Evolutionary conservation across 2,888 invertebrate species (phyloP).

Genomic region (Aporophyla lueneburgensis): DNA sequence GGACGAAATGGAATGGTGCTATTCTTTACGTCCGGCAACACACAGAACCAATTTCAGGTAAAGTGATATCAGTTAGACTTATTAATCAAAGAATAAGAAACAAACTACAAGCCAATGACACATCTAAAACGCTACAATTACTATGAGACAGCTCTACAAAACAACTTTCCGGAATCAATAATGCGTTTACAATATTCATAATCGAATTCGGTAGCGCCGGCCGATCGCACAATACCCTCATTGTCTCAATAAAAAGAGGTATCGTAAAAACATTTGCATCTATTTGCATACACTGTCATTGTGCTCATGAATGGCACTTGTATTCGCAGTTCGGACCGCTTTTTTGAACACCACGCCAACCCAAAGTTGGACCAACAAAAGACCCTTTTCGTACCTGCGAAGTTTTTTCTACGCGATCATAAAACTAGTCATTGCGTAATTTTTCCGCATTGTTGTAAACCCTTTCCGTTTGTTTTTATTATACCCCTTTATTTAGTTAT

Average conservation of each 20-base stretch:
- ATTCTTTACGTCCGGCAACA: too few relatives aligned
- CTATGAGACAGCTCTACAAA: slow-evolving; percentile 13
- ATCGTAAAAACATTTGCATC: slow-evolving; percentile 83
- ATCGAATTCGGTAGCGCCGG: slow-evolving; percentile 82
- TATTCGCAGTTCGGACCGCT: slow-evolving; percentile 75
- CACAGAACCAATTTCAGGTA: too few relatives aligned
- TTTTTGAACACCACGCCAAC: slow-evolving; percentile 63
- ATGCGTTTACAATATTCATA: slow-evolving; percentile 80
- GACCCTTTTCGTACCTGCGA: slow-evolving; percentile 86
- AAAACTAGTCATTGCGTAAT: slow-evolving; percentile 89
- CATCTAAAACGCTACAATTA: slow-evolving; percentile 9
- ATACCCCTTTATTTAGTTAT: slow-evolving; percentile 82
- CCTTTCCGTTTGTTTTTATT: slow-evolving; percentile 90
- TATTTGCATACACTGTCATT: slow-evolving; percentile 87
- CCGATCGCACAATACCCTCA: slow-evolving; percentile 73
- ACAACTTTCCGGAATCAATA: slow-evolving; percentile 66
- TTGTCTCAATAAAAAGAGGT: slow-evolving; percentile 74
- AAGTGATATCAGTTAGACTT: too few relatives aligned
- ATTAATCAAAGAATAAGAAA: background rate
- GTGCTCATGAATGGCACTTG: slow-evolving; percentile 77
- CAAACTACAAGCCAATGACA: background rate
- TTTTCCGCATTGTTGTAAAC: slow-evolving; percentile 89
- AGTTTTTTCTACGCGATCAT: slow-evolving; percentile 82
- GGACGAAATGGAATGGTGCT: too few relatives aligned
- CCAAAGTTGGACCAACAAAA: slow-evolving; percentile 74